A percentile compares a stretch with the other conserved stretches of the same genome.
Conservation (phyloP, 2,113 vertebrate species). For the Alexandromys fortis region DNA sequence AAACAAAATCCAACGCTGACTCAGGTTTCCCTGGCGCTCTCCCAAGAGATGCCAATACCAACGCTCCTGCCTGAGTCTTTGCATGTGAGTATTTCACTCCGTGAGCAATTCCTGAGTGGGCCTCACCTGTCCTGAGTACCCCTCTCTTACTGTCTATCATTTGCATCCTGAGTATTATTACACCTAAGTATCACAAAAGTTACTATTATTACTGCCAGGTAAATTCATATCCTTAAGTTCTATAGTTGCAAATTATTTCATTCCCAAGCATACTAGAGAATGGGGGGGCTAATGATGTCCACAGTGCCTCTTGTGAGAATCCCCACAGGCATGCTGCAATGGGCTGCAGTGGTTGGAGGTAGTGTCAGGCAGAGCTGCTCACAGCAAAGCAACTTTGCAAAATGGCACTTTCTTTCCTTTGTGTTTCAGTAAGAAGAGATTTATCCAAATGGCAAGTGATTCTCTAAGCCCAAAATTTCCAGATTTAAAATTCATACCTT, state of each 20-base stretch:
- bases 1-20: neutral
- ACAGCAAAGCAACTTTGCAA: slow-evolving; percentile 12
- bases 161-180: neutral
- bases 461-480: slow-evolving; percentile 3
- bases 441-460: slow-evolving; percentile 5
- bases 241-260: neutral
- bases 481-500: slow-evolving; percentile 58
- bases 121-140: neutral
- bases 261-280: neutral
- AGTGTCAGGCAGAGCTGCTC: neutral
- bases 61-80: neutral
- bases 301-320: neutral
- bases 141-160: neutral
- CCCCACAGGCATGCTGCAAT: neutral
- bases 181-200: neutral
- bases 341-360: neutral
- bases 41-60: neutral
- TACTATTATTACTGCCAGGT: neutral
- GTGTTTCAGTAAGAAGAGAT: neutral
- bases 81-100: accelerated
- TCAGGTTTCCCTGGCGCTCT: neutral
- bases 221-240: neutral
- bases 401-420: slow-evolving; percentile 20
- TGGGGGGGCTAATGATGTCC: too few relatives aligned
- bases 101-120: neutral